Conservation (phyloP, 2,113 vertebrate genomes). For the Tachysurus fulvidraco region DNA sequence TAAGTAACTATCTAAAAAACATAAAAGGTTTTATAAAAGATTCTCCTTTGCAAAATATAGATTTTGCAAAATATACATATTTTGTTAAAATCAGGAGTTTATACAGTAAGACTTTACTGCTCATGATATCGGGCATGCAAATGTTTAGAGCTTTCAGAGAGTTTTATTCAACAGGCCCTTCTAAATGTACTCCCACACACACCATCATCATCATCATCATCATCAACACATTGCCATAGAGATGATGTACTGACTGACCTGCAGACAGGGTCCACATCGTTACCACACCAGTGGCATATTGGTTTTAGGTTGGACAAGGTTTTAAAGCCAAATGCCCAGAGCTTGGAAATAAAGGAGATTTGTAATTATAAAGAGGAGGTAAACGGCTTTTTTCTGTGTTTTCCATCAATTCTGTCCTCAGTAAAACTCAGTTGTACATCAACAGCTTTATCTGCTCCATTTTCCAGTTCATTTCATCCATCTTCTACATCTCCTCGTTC, state of each 20-base stretch:
- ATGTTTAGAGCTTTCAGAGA: constrained; percentile 37
- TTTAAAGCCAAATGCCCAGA: neutral
- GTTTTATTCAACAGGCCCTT: neutral
- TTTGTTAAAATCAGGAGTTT: neutral
- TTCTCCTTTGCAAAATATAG: neutral
- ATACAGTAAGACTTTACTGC: neutral
- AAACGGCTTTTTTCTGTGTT: constrained; percentile 25
- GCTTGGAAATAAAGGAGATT: constrained; percentile 38
- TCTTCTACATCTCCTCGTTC: constrained; percentile 4
- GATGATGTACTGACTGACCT: constrained; percentile 1
- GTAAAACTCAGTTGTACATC: constrained; percentile 9
- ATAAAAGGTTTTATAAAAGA: neutral
- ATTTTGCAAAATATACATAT: neutral
- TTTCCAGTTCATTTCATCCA: neutral
- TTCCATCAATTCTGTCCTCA: neutral
- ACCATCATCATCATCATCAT: neutral
- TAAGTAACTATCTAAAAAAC: neutral
- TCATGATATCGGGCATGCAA: constrained; percentile 30
- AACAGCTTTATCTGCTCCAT: neutral
- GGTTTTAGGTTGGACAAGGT: too few species aligned
- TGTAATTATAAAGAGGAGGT: constrained; percentile 39
- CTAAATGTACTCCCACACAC: neutral
- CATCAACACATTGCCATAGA: neutral
- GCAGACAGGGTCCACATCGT: neutral
- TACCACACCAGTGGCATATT: neutral